Base-by-base conservation (phyloP, 1,140 invertebrate genomes). In the Lysiphlebus fabarum region DNA sequence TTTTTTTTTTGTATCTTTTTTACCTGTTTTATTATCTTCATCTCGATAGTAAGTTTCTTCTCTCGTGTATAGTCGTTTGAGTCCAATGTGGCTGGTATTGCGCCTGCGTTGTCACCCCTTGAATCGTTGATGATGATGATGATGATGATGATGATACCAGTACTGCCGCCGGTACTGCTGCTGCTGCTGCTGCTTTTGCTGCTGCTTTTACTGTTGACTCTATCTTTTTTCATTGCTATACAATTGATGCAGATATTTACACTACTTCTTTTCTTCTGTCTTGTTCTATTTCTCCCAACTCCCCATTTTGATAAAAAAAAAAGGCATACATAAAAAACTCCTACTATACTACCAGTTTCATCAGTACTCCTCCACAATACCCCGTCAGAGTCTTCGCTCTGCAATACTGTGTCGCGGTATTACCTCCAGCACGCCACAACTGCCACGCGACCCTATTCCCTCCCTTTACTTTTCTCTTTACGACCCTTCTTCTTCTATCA, bases 361-460 rank as follows among this genome's bases (percentile, higher is more conserved):
- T n/a, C 43, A 11, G n/a, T 1, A n/a, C 43, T 33, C 50, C 61
- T 47, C 62, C 58, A 2, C 53, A 26, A n/a, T 56, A 37, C 6
- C 58, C 43, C 56, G 36, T 53, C 44, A 14, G 38, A 44, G 48
- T 54, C 40, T 42, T 58, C 58, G 57, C 55, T 59, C 58, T 62
- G 49, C 41, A 44, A 14, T 43, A 43, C 60, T 50, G 40, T 41
- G 56, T 49, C 54, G 49, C 56, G 56, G 37, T 56, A 61, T 34
- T 49, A 51, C 38, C 55, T 49, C 50, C 17, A 60, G 61, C 58
- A 63, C 58, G 63, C 61, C 44, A 60, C 67, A 62, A 61, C 65
- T 63, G 76, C 76, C 76, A 79, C 76, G 76, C 76, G 76, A 79
- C 76, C 67, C 65, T 66, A 54, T 70, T 71, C 77, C 73, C 71